Percentiles rank a stretch among this genome's conserved stretches.
phyloP scores from a whole-genome alignment of 2,113 vertebrate species.

The Microtus richardsoni region DNA sequence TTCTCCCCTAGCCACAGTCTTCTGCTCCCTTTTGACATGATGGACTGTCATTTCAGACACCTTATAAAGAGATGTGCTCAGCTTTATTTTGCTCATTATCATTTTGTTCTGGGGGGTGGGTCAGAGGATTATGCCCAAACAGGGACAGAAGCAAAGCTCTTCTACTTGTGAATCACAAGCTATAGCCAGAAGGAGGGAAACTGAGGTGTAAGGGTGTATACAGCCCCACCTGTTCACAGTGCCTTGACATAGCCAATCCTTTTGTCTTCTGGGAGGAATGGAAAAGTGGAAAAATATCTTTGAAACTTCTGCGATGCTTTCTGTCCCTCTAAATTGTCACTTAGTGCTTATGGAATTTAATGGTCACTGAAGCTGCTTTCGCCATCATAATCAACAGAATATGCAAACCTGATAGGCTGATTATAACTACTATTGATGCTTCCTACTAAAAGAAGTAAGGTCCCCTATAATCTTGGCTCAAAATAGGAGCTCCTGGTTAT shows the following conservation, averaged over 20 bases:
- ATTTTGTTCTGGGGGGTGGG: neutral
- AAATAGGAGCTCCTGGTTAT: neutral
- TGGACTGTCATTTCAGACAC: neutral
- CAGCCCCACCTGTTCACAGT: neutral
- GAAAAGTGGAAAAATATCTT: neutral
- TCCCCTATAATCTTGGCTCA: neutral
- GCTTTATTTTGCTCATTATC: neutral
- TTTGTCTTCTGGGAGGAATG: neutral
- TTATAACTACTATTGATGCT: neutral
- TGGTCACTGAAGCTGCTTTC: neutral
- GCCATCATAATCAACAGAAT: neutral
- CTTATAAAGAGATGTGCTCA: neutral
- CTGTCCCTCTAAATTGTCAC: neutral
- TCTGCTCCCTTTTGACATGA: neutral
- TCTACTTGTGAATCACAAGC: neutral
- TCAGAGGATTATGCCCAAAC: neutral
- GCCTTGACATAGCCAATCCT: neutral
- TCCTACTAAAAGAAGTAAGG: neutral
- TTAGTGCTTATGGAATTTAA: neutral
- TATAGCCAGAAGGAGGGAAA: neutral
- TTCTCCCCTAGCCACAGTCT: neutral
- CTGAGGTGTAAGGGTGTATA: neutral
- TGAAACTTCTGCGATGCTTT: neutral
- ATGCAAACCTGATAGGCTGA: neutral
- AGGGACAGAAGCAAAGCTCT: neutral